Evolutionary conservation across 2,113 vertebrate species (phyloP), one percentile per base, ranked within the genome.

Genomic region (Corythornis madagascariensis): DNA sequence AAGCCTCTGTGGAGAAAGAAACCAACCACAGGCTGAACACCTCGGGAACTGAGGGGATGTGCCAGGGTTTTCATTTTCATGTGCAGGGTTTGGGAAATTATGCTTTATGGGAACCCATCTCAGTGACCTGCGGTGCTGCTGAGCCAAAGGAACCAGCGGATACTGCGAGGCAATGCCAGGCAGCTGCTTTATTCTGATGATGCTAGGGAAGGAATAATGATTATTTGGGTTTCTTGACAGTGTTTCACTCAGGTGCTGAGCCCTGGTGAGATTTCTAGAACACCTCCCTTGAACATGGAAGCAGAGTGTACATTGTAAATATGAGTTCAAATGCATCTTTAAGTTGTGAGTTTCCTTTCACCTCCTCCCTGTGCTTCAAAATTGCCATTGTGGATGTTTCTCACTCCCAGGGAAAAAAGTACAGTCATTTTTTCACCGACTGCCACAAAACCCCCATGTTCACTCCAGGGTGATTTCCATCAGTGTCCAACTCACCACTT

Each of bases 11-110:
- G 3, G 1, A 3, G 25, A 42, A 56, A n/a, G 26, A 65, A 61
- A 24, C 4, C 14, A 90, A 10, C 12, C 4, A 3, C 1, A 0
- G 16, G 22, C 13, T 42, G 60, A 60, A 64, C 11, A 18, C 20
- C 7, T 26, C 9, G 4, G 55, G 29, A 31, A 2, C 0, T 12
- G 6, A 3, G 35, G 16, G 1, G 0, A 7, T 25, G 29, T 7
- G 22, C 2, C 4, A 35, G 35, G 3, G 8, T 43, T 73, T 57
- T 12, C 3, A 3, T 72, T 81, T 70, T 24, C 43, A 47, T 24
- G 19, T 8, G 7, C 42, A 28, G 22, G 35, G 15, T 22, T 82
- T n/a, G 38, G 57, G 47, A 33, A 72, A 61, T 13, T 13, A 29
- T n/a, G 38, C 10, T 64, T 94, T 75, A 6, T 56, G 38, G 2